Conservation (phyloP, 2,113 vertebrate genomes). For the Percina caprodes region DNA sequence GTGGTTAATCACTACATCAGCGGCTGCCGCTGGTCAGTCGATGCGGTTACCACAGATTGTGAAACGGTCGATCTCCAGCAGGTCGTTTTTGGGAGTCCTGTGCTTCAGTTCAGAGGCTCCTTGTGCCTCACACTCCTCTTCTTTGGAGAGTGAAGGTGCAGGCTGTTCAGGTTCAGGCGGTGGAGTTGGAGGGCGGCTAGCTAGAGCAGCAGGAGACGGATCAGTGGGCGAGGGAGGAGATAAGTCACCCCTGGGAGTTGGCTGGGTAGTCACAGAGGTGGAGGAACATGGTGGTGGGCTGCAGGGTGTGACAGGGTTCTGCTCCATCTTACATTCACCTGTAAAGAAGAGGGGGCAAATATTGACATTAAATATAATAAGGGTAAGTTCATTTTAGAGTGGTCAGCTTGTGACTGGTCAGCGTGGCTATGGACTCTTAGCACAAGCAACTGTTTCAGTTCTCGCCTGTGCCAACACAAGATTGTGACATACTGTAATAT, state of each 20-base stretch:
- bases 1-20: slow-evolving; percentile 47
- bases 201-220: slow-evolving; percentile 4
- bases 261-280: slow-evolving; percentile 88
- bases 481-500: no score
- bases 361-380: no score
- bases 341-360: neutral
- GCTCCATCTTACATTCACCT: slow-evolving; percentile 84
- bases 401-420: no score
- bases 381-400: no score
- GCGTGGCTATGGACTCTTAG: no score
- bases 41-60: slow-evolving; percentile 97
- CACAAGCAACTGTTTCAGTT: no score
- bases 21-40: slow-evolving; percentile 82
- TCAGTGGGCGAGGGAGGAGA: slow-evolving; percentile 15
- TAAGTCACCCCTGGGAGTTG: slow-evolving; percentile 83
- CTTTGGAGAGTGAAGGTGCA: slow-evolving; percentile 83
- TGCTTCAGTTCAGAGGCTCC: slow-evolving; percentile 87
- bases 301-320: slow-evolving; percentile 12
- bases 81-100: slow-evolving; percentile 90
- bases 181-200: slow-evolving; percentile 32
- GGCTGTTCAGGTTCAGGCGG: slow-evolving; percentile 74
- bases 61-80: slow-evolving; percentile 97
- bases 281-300: slow-evolving; percentile 16
- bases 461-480: no score
- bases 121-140: slow-evolving; percentile 84